These are phyloP conservation scores for Drosophila greeni DNA, from an alignment of 2,888 invertebrate species.

Conservation along the genomic window DNA sequence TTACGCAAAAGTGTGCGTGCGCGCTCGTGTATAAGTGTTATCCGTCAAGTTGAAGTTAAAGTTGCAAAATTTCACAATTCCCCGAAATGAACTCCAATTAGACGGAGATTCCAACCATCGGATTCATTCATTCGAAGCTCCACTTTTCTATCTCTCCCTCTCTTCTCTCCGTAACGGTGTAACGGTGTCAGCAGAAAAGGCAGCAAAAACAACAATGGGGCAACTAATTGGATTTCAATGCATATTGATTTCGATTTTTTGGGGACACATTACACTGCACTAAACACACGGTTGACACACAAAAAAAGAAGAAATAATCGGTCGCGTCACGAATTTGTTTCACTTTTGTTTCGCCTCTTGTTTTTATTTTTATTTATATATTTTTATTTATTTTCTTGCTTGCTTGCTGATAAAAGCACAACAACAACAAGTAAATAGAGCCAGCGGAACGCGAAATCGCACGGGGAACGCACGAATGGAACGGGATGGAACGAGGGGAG, in stretches of 20 bases:
- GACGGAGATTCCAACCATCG: not conserved
- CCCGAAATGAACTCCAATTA: slow-evolving; percentile 21
- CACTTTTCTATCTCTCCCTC: slow-evolving; percentile 6
- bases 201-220: slow-evolving; percentile 25
- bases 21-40: slow-evolving; percentile 6
- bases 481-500: slow-evolving; percentile 32
- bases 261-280: slow-evolving; percentile 40
- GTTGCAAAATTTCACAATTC: slow-evolving; percentile 39
- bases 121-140: not conserved
- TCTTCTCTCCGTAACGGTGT: slow-evolving; percentile 5
- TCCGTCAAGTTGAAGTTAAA: slow-evolving; percentile 21
- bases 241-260: slow-evolving; percentile 25
- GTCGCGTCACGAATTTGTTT: slow-evolving; percentile 33
- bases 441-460: slow-evolving; percentile 14
- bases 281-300: slow-evolving; percentile 29
- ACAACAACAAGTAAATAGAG: slow-evolving; percentile 33
- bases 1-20: not conserved
- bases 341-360: slow-evolving; percentile 28
- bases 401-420: slow-evolving; percentile 25
- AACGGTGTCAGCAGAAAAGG: slow-evolving; percentile 19
- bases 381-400: slow-evolving; percentile 5
- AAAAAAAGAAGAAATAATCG: slow-evolving; percentile 33
- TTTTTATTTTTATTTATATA: slow-evolving; percentile 16
- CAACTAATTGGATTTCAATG: slow-evolving; percentile 35
- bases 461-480: slow-evolving; percentile 36